Percentiles rank a stretch among this genome's conserved stretches.
These are phyloP conservation scores for Macropus fuliginosus DNA, from an alignment of 2,797 vertebrate species.

Conservation along the genomic window DNA sequence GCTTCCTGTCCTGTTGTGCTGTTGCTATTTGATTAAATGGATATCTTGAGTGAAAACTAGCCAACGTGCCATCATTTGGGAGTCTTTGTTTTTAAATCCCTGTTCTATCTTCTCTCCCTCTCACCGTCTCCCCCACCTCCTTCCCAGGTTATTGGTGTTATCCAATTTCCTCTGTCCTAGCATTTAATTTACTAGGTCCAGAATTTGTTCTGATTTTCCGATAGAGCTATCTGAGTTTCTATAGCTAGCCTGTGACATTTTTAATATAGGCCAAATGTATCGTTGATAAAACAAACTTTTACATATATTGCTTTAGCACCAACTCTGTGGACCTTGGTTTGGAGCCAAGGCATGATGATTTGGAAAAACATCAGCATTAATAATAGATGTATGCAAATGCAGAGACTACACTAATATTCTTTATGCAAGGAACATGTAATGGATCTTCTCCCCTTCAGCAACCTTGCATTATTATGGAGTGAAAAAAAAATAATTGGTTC, in stretches of 20 bases:
- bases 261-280: slow-evolving; percentile 25
- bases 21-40: neutral
- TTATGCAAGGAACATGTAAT: neutral
- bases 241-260: neutral
- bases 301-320: slow-evolving; percentile 45
- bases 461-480: slow-evolving; percentile 32
- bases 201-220: neutral
- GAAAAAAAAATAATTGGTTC: slow-evolving; percentile 62
- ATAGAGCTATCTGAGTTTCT: neutral
- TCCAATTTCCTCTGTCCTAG: slow-evolving; percentile 8
- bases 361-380: neutral
- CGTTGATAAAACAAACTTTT: neutral
- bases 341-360: slow-evolving; percentile 15
- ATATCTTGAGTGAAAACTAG: neutral
- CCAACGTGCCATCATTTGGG: neutral
- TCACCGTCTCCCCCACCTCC: neutral
- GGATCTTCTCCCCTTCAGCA: slow-evolving; percentile 33
- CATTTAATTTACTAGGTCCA: slow-evolving; percentile 23
- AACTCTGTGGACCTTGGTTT: neutral
- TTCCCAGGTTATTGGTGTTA: slow-evolving; percentile 2
- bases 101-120: slow-evolving; percentile 13
- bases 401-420: slow-evolving; percentile 16
- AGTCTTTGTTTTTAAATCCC: slow-evolving; percentile 22
- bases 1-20: neutral
- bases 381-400: slow-evolving; percentile 23